Percentiles rank a stretch among this genome's conserved stretches.
Conservation (phyloP, 2,113 vertebrate genomes). For the Chascanopsetta lugubris region DNA sequence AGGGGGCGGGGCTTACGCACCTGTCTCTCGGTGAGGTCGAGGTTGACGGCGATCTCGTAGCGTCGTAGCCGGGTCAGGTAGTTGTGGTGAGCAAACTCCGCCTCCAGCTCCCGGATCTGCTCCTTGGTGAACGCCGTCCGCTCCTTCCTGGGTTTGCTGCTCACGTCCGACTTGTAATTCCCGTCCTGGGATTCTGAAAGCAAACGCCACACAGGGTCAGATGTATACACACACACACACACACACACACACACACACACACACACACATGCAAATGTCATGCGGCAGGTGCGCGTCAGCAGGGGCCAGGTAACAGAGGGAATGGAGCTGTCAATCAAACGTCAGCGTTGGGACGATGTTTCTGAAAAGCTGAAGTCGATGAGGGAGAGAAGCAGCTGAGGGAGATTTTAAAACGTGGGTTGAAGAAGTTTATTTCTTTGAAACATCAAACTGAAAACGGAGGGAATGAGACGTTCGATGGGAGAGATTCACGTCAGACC, state of each 20-base stretch:
- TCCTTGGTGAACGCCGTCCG: conserved; percentile 99
- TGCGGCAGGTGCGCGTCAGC: conserved; percentile 68
- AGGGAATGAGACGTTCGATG: too few species aligned
- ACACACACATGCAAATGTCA: conserved; percentile 41
- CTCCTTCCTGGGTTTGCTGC: conserved; percentile 98
- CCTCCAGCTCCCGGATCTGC: conserved; percentile 97
- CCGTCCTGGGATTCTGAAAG: conserved; percentile 95
- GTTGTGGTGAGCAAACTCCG: conserved; percentile 99
- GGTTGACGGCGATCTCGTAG: conserved; percentile 98
- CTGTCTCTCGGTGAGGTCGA: conserved; percentile 99
- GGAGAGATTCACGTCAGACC: too few species aligned
- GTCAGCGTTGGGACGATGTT: conserved; percentile 69
- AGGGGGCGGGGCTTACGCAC: too few species aligned
- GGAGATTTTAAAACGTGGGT: too few species aligned
- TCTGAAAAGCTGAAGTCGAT: conserved; percentile 70
- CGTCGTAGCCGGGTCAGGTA: conserved; percentile 96
- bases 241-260: too few species aligned
- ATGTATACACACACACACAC: conserved; percentile 35
- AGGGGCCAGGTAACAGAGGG: conserved; percentile 53
- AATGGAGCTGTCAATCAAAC: conserved; percentile 63
- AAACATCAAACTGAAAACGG: too few species aligned
- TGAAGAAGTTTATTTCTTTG: too few species aligned
- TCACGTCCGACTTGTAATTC: conserved; percentile 96
- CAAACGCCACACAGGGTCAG: conserved; percentile 64
- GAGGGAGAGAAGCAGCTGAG: conserved; percentile 61